These are phyloP conservation scores for Drosophila pseudoananassae DNA, from an alignment of 1,140 invertebrate species.

Conservation along the genomic window DNA sequence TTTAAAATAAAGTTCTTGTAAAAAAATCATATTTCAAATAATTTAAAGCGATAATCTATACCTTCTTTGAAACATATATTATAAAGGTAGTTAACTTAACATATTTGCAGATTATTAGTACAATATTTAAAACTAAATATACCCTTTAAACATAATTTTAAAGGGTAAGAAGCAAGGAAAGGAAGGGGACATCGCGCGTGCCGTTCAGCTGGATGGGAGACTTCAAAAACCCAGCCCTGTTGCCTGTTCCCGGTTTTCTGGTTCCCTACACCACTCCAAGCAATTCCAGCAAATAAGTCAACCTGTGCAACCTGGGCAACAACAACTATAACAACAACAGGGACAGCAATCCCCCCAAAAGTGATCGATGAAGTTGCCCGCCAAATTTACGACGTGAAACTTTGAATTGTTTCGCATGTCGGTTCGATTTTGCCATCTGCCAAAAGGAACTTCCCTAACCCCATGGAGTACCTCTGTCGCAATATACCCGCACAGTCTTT, in stretches of 20 bases:
- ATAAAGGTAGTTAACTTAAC: too few relatives aligned
- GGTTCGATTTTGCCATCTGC: conserved; percentile 75
- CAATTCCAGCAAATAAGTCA: conserved; percentile 75
- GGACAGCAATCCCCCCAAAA: conserved; percentile 54
- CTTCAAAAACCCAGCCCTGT: conserved; percentile 22
- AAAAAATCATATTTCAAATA: too few relatives aligned
- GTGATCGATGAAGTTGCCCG: conserved; percentile 82
- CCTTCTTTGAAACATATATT: too few relatives aligned
- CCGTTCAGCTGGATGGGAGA: conserved; percentile 57
- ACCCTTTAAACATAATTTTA: background rate
- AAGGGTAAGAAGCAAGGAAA: conserved; percentile 10
- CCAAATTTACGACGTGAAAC: conserved; percentile 83
- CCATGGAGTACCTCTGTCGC: conserved; percentile 1
- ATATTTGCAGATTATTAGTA: too few relatives aligned
- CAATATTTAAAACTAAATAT: background rate
- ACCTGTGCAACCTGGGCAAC: conserved; percentile 52
- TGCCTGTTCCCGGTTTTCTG: conserved; percentile 9
- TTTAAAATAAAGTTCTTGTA: too few relatives aligned
- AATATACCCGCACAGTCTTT: conserved; percentile 3
- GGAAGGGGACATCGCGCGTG: conserved; percentile 70
- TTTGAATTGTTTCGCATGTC: conserved; percentile 83
- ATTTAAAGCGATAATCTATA: too few relatives aligned
- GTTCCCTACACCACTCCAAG: conserved; percentile 26
- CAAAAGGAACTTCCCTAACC: conserved; percentile 35
- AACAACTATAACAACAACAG: conserved; percentile 12